phyloP scores from a whole-genome alignment of 2,888 invertebrate genomes.

The Andricus curvator region DNA sequence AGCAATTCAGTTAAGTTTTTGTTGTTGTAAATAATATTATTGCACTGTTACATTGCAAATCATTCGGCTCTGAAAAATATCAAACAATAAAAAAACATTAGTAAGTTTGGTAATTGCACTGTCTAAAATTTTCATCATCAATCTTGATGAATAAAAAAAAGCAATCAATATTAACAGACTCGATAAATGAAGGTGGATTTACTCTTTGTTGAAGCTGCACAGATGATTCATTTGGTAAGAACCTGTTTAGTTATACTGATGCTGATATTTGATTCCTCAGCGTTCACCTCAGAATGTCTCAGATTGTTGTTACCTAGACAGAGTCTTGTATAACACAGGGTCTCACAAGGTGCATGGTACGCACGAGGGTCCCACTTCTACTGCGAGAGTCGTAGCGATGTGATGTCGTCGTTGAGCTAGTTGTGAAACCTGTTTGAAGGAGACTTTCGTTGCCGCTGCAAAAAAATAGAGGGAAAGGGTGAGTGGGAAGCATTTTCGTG shows the following conservation, averaged over 20 bases:
- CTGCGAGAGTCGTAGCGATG: constrained; percentile 20
- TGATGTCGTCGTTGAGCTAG: constrained; percentile 7
- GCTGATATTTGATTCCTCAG: not conserved
- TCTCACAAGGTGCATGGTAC: not conserved
- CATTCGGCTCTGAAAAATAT: no score
- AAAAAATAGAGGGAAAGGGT: constrained; percentile 28
- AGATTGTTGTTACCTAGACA: not conserved
- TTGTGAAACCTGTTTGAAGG: constrained; percentile 59
- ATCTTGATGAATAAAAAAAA: not conserved
- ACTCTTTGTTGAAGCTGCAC: not conserved
- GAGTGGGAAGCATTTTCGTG: constrained; percentile 39
- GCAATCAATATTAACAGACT: not conserved
- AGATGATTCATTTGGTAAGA: not conserved
- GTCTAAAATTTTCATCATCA: not conserved
- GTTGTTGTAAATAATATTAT: no score
- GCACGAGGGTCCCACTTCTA: constrained; percentile 38
- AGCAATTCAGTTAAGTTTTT: no score
- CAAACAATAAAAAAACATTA: not conserved
- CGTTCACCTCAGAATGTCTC: not conserved
- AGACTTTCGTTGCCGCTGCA: constrained; percentile 50
- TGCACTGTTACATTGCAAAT: not conserved
- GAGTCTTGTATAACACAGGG: not conserved
- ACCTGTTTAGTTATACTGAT: not conserved
- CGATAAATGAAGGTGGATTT: not conserved
- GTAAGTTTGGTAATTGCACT: not conserved